These are phyloP conservation scores for Drosophila ficusphila DNA, from an alignment of 1,140 invertebrate species.

Conservation along the genomic window DNA sequence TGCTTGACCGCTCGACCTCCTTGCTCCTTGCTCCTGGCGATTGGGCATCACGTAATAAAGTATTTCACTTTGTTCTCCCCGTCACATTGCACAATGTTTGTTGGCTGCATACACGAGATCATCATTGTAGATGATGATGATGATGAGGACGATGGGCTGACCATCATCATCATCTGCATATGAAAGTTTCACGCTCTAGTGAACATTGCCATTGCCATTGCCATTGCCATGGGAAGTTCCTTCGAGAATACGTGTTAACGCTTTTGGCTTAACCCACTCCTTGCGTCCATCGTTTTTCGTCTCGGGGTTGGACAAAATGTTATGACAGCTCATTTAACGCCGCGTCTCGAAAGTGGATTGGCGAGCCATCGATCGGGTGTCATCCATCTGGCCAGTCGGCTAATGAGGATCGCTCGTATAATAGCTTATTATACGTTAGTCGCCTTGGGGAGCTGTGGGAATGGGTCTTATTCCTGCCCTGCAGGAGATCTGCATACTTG, in stretches of 20 bases:
- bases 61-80: slow-evolving; percentile 48
- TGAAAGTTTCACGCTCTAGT: slow-evolving; percentile 53
- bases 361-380: slow-evolving; percentile 19
- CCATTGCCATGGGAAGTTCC: slow-evolving; percentile 50
- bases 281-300: not conserved
- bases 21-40: not conserved
- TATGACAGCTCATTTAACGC: slow-evolving; percentile 78
- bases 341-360: not conserved
- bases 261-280: slow-evolving; percentile 33
- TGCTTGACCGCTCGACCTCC: slow-evolving; percentile 38
- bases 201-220: slow-evolving; percentile 8
- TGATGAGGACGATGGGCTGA: too few relatives aligned
- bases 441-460: slow-evolving; percentile 27
- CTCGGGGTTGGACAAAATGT: slow-evolving; percentile 42
- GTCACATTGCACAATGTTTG: slow-evolving; percentile 16
- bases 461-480: not conserved
- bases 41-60: slow-evolving; percentile 44
- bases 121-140: too few relatives aligned
- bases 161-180: slow-evolving; percentile 9
- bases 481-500: slow-evolving; percentile 8
- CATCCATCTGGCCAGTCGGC: slow-evolving; percentile 11
- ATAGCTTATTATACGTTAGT: too few relatives aligned
- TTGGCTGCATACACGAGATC: not conserved
- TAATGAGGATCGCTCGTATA: slow-evolving; percentile 10
- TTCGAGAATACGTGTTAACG: slow-evolving; percentile 42